Percentiles rank a stretch among this genome's conserved stretches.
Conservation (phyloP, 2,888 invertebrate genomes). For the Diarsia brunnea region DNA sequence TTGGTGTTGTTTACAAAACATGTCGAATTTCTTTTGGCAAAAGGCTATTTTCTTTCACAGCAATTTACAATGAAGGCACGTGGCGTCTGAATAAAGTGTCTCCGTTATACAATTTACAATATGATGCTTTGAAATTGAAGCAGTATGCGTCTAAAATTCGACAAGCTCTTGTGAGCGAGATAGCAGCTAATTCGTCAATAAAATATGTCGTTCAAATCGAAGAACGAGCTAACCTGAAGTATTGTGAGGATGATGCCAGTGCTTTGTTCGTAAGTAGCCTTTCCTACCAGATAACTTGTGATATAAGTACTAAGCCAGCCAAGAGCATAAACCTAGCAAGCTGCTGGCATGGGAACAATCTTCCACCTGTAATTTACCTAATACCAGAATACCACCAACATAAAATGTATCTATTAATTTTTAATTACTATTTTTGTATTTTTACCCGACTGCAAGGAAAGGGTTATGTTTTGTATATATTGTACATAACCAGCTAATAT, state of each 20-base stretch:
- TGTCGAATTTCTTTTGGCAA: not conserved
- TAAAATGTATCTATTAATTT: no score
- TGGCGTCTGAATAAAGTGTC: constrained; percentile 85
- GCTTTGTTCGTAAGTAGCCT: constrained; percentile 78
- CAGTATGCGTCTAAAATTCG: constrained; percentile 85
- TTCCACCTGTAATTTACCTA: not conserved
- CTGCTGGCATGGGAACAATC: not conserved
- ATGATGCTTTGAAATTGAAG: constrained; percentile 81
- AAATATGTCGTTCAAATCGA: constrained; percentile 81
- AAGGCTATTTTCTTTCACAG: constrained; percentile 70
- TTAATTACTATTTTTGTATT: no score
- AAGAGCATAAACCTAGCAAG: not conserved
- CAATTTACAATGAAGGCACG: constrained; percentile 83
- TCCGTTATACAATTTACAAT: constrained; percentile 82
- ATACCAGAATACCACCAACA: not conserved
- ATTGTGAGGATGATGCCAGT: constrained; percentile 82
- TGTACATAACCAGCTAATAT: no score
- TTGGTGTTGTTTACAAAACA: constrained; percentile 6
- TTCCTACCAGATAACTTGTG: not conserved
- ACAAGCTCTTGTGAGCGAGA: constrained; percentile 79
- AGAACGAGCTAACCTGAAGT: constrained; percentile 80
- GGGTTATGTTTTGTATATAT: no score
- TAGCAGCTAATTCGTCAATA: constrained; percentile 72
- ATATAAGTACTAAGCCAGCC: no score
- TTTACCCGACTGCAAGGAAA: no score